Base-by-base conservation (phyloP, 2,113 vertebrate species). In the Salminus brasiliensis region DNA sequence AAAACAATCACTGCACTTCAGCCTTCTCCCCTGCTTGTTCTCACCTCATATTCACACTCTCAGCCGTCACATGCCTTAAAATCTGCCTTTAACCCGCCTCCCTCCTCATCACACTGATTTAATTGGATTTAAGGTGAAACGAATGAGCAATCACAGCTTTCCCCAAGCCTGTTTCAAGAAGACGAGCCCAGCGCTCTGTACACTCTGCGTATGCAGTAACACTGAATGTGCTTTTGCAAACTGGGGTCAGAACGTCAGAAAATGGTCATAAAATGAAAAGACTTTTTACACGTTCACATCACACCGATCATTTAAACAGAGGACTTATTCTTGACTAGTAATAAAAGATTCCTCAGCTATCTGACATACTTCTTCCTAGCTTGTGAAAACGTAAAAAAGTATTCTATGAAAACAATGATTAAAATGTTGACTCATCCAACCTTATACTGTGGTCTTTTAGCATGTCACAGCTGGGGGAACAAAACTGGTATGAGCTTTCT, bases 311-410 rank as follows among this genome's bases (percentile, higher is more conserved):
- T 84, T 85, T 83, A 60, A 83, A 81, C 62, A 83, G 76, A 87
- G 65, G 84, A 85, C 71, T 83, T 45, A 60, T 68, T 84, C 60
- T 73, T 85, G 75, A 84, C 66, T 73, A 71, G 65, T 85, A 86
- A 85, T 70, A 83, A 76, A 83, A 74, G 78, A 81, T 85, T 72
- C 72, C 78, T 83, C 79, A 43, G 82, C 84, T 85, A 68, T 81
- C 76, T 21, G 77, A 86, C 86, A 85, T 88, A 85, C 88, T 90
- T 85, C 85, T 87, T 90, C 91, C 86, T 91, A 87, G 91, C 91
- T 92, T 92, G 90, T 92, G 91, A 91, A 92, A 90, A 92, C 92
- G 89, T 93, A 91, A 91, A 92, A n/a, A 87, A 90, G 88, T 91
- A 92, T 91, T 92, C 89, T 84, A 91, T 91, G 90, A 83, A 52